Conservation (phyloP, 1,140 invertebrate genomes). For the Saccostrea glomerata region DNA sequence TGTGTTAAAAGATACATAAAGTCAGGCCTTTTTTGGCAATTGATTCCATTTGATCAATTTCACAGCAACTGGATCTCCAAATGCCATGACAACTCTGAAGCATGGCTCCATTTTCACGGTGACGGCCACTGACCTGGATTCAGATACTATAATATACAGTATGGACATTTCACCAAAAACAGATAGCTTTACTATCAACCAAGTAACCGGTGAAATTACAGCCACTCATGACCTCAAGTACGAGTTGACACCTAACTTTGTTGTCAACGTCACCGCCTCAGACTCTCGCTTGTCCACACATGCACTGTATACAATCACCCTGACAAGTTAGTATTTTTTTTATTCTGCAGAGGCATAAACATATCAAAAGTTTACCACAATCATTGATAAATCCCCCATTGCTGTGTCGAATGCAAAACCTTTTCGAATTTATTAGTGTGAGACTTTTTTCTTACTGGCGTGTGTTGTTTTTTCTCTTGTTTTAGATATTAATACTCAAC, state of each 20-base stretch:
- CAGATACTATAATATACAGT: constrained; percentile 40
- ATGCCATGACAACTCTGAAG: constrained; percentile 29
- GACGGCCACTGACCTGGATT: constrained; percentile 34
- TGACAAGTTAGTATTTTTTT: constrained; percentile 15
- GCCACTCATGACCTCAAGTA: constrained; percentile 41
- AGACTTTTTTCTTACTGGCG: neutral
- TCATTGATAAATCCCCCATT: no score
- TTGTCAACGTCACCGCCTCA: constrained; percentile 44
- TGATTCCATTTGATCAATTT: neutral
- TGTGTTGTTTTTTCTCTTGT: neutral
- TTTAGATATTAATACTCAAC: constrained; percentile 42
- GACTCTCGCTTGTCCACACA: constrained; percentile 20
- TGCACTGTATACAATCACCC: neutral
- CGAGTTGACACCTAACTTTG: constrained; percentile 36
- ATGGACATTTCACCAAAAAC: constrained; percentile 44
- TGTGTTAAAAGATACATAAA: neutral
- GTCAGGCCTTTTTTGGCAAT: neutral
- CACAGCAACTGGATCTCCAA: constrained; percentile 12
- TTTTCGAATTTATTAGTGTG: neutral
- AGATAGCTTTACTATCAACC: constrained; percentile 44
- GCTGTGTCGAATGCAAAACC: neutral
- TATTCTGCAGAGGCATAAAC: neutral
- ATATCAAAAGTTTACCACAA: no score
- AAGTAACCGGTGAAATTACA: constrained; percentile 46
- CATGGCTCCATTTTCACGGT: constrained; percentile 30